Conservation (phyloP, 2,888 invertebrate species). For the Prosapia bicincta region DNA sequence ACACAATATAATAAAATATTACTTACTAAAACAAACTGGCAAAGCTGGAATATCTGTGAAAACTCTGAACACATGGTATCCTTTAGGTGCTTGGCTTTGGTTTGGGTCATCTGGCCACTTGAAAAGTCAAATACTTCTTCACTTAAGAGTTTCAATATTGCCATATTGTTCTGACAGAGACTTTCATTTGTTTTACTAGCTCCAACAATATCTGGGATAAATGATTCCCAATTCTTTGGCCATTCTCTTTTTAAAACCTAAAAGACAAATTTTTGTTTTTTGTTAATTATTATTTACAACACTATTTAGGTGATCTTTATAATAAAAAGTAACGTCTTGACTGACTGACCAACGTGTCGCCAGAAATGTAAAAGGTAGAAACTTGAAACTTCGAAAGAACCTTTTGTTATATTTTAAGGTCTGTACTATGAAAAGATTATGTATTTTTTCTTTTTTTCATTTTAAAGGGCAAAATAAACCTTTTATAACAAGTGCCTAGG, state of each 20-base stretch:
- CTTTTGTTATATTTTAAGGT: neutral
- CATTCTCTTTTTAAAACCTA: slow-evolving; percentile 97
- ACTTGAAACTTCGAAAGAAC: no score
- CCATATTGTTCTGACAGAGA: slow-evolving; percentile 99
- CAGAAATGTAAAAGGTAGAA: no score
- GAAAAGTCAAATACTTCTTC: slow-evolving; percentile 99
- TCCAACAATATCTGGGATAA: slow-evolving; percentile 98
- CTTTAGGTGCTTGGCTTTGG: slow-evolving; percentile 98
- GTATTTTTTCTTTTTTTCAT: no score
- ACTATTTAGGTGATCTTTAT: no score
- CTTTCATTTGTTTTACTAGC: slow-evolving; percentile 98
- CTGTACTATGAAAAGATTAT: no score
- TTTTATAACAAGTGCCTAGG: no score
- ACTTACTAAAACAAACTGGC: slow-evolving; percentile 86
- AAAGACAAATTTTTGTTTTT: no score
- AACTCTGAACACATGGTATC: slow-evolving; percentile 99
- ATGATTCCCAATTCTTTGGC: slow-evolving; percentile 99
- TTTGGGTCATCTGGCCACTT: slow-evolving; percentile 96
- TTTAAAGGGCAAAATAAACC: no score
- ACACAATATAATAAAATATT: neutral
- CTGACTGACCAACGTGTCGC: no score
- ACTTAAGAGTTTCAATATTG: slow-evolving; percentile 92
- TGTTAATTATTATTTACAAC: no score
- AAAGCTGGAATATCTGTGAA: slow-evolving; percentile 96
- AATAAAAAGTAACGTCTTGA: no score